phyloP scores from a whole-genome alignment of 1,140 invertebrate species.

The Polypedilum pembai region DNA sequence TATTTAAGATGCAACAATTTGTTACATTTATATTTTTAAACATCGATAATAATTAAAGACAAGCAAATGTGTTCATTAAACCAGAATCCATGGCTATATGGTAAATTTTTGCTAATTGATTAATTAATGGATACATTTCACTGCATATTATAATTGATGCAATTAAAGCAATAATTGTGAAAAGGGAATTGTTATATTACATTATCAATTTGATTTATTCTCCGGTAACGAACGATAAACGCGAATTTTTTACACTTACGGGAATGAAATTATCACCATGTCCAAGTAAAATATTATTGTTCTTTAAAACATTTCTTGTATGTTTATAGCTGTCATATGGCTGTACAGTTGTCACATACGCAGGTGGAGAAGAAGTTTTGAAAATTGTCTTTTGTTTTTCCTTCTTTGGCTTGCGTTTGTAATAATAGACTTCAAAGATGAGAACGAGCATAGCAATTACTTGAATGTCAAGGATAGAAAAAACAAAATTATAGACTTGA shows the following conservation, averaged over 20 bases:
- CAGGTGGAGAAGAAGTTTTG: neutral
- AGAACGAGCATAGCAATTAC: conserved; percentile 65
- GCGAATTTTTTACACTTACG: neutral
- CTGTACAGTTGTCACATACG: neutral
- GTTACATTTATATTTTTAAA: too few species aligned
- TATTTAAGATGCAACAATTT: too few species aligned
- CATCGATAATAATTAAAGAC: too few species aligned
- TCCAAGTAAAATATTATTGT: neutral
- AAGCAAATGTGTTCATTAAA: too few species aligned
- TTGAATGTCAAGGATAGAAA: neutral
- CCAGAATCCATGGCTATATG: too few species aligned
- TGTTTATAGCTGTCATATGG: neutral
- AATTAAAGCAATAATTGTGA: too few species aligned
- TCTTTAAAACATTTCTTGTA: neutral
- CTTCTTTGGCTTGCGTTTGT: conserved; percentile 51
- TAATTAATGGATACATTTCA: too few species aligned
- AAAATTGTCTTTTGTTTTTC: neutral
- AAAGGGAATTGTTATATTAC: too few species aligned
- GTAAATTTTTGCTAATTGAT: too few species aligned
- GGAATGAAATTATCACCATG: neutral
- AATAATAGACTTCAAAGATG: conserved; percentile 69
- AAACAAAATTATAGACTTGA: neutral
- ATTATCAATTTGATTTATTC: too few species aligned
- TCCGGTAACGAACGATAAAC: too few species aligned
- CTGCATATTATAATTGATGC: too few species aligned